A percentile compares a stretch with the other conserved stretches of the same genome.
These are phyloP conservation scores for Pelagia noctiluca DNA, from an alignment of 30 jellyfish, hydroid and myxozoan genomes.

Conservation along the genomic window DNA sequence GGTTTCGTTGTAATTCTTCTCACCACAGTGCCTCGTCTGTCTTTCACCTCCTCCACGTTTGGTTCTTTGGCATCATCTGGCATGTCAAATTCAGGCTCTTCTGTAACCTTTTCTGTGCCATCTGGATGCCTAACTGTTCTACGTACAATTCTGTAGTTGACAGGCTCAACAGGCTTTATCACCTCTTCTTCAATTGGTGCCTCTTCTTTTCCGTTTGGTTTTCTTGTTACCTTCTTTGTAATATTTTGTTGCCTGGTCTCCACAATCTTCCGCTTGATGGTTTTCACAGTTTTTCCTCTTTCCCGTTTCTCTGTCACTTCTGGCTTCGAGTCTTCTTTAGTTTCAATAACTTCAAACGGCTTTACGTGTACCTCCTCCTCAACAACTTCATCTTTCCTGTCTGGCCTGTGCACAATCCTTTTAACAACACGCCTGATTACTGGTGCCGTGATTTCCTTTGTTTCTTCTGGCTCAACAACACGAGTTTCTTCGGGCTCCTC, in stretches of 20 bases:
- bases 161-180: neutral
- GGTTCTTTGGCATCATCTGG: conserved; percentile 3
- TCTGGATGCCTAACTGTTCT: neutral
- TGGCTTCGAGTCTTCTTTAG: conserved; percentile 33
- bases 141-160: neutral
- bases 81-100: neutral
- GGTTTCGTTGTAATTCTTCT: neutral
- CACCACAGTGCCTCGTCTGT: conserved; percentile 1
- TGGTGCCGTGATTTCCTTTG: neutral
- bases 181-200: neutral
- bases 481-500: conserved; percentile 62
- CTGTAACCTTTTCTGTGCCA: neutral
- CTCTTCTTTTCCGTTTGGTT: neutral
- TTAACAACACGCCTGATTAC: neutral
- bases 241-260: conserved; percentile 19
- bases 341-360: conserved; percentile 43
- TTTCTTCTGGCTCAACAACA: conserved; percentile 69
- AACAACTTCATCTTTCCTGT: conserved; percentile 40
- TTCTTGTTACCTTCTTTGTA: neutral
- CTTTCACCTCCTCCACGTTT: neutral
- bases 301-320: conserved; percentile 13
- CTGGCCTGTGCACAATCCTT: conserved; percentile 62
- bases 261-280: conserved; percentile 54
- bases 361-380: conserved; percentile 55
- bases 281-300: conserved; percentile 26